Percentiles rank a stretch among this genome's conserved stretches.
Evolutionary conservation across 53 echinoderm and acorn worm species (phyloP).

Genomic region (Pentamera pediparva): DNA sequence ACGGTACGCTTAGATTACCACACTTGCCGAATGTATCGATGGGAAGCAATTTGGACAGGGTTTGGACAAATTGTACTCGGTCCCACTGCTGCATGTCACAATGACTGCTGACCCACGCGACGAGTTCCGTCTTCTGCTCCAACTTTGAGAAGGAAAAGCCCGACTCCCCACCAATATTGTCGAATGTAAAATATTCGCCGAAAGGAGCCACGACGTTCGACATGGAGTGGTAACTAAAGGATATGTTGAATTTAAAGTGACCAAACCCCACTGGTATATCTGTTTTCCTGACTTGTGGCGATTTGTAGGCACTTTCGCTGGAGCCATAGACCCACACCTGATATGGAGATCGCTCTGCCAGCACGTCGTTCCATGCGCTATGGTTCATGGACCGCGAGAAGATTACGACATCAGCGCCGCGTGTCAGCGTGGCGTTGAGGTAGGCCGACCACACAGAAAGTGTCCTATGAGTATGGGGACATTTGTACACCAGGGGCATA

Average conservation of each 20-base stretch:
- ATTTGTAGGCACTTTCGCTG: background rate
- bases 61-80: background rate
- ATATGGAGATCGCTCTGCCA: background rate
- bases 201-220: conserved; percentile 6
- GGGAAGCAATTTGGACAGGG: background rate
- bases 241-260: background rate
- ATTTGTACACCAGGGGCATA: background rate
- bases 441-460: background rate
- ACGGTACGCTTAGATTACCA: background rate
- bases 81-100: background rate
- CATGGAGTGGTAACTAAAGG: background rate
- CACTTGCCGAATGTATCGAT: conserved; percentile 1
- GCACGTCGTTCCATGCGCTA: background rate
- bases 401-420: background rate
- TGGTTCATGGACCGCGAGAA: background rate
- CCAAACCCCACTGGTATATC: conserved; percentile 8
- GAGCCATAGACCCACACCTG: conserved; percentile 14
- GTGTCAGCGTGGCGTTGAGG: background rate
- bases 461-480: background rate
- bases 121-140: background rate
- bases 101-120: conserved; percentile 16
- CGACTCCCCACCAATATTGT: too few relatives aligned
- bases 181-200: background rate
- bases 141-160: background rate
- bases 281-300: background rate